phyloP scores from a whole-genome alignment of 2,113 vertebrate genomes.

The Scortum barcoo region DNA sequence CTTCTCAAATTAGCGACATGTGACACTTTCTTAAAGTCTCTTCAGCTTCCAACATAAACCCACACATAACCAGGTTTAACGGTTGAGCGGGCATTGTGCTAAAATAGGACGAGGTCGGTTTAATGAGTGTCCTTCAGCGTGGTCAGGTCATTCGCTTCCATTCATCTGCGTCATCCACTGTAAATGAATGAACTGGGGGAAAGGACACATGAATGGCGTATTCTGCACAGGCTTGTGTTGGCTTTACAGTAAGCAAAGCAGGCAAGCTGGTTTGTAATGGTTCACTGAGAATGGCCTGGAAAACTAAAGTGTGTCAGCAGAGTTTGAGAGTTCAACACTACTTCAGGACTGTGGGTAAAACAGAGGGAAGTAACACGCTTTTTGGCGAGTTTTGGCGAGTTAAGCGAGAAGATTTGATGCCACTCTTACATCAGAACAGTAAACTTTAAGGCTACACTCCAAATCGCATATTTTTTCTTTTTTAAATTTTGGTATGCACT shows the following conservation, averaged over 20 bases:
- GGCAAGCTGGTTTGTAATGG: conserved; percentile 20
- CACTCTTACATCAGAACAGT: not conserved
- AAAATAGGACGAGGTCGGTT: conserved; percentile 47
- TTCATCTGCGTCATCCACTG: conserved; percentile 54
- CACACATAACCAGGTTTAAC: conserved; percentile 33
- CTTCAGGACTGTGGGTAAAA: not conserved
- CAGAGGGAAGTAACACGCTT: not conserved
- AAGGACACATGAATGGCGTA: conserved; percentile 30
- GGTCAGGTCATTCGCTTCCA: conserved; percentile 13
- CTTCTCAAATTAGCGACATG: conserved; percentile 3
- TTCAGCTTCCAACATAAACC: not conserved
- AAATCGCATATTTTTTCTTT: too few relatives aligned
- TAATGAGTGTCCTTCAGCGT: conserved; percentile 56
- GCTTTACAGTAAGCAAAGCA: conserved; percentile 37
- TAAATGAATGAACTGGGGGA: conserved; percentile 55
- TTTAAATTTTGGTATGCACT: too few relatives aligned
- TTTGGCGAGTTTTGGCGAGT: not conserved
- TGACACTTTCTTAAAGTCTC: not conserved
- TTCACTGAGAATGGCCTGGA: conserved; percentile 41
- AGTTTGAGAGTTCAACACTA: not conserved
- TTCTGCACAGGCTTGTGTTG: not conserved
- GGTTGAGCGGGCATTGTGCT: conserved; percentile 21
- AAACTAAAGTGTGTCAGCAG: conserved; percentile 34
- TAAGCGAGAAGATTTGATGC: not conserved
- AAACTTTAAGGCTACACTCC: not conserved